phyloP scores from a whole-genome alignment of 92 coral and sea anemone genomes.

The Epizoanthus rinbou region DNA sequence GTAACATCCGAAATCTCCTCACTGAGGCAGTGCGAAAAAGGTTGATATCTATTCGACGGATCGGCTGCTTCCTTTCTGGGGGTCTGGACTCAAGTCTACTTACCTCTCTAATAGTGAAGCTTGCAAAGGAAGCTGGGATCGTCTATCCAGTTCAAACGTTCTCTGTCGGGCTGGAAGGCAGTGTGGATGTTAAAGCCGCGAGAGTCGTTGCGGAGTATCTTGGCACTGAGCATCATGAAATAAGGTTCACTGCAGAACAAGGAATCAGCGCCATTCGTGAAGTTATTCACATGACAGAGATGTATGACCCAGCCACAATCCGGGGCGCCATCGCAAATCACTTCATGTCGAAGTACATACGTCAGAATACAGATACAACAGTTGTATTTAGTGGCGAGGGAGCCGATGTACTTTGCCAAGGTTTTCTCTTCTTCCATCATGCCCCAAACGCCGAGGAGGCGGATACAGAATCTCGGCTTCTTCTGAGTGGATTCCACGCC shows the following conservation, averaged over 20 bases:
- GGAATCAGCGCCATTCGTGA: constrained; percentile 89
- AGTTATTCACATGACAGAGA: constrained; percentile 86
- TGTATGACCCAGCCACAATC: constrained; percentile 87
- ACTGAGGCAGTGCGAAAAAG: constrained; percentile 94
- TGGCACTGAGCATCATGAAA: constrained; percentile 95
- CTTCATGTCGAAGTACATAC: constrained; percentile 85
- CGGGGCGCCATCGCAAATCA: constrained; percentile 95
- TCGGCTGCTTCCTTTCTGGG: constrained; percentile 95
- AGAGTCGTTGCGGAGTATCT: constrained; percentile 79
- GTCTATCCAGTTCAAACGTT: constrained; percentile 97
- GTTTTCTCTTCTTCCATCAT: constrained; percentile 95
- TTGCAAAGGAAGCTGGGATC: constrained; percentile 91
- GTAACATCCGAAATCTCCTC: constrained; percentile 79
- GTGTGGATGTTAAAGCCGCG: constrained; percentile 90
- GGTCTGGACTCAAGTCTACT: constrained; percentile 98
- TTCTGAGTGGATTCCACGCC: constrained; percentile 76
- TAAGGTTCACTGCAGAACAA: constrained; percentile 85
- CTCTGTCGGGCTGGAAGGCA: constrained; percentile 97
- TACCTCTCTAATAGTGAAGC: constrained; percentile 85
- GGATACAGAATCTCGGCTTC: constrained; percentile 85
- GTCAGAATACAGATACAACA: constrained; percentile 87
- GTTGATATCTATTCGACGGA: constrained; percentile 96
- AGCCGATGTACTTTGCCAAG: constrained; percentile 95
- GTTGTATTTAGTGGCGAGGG: constrained; percentile 98
- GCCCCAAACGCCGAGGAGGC: constrained; percentile 91